Base-by-base conservation (phyloP, 2,888 invertebrate species). In the Cryptosula pallasiana region DNA sequence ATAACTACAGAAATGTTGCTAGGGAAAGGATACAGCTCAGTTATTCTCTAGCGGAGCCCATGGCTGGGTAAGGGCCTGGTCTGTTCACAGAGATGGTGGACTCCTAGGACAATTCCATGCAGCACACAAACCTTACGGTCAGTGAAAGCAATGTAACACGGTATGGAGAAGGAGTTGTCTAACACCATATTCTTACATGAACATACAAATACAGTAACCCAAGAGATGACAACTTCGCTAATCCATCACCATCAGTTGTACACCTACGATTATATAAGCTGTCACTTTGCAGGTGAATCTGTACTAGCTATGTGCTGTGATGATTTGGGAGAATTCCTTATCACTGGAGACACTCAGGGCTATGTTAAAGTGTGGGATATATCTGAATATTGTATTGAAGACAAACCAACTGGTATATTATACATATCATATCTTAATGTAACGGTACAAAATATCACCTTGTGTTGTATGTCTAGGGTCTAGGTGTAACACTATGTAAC, bases 341-440 rank as follows among this genome's bases (percentile, higher is more conserved):
- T 85, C 35, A 83, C 83, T 13, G 86, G 82, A 3, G 85, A 85
- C 74, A 89, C 90, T 0, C 85, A 87, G 73, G 93, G 93, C 1
- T 92, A 92, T 79, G 87, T 93, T 71, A 93, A 92, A 86, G 88
- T 90, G 27, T 93, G 92, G 92, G 87, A 90, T 63, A 87, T 93
- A 81, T 87, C 85, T 71, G 90, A 91, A 82, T 93, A 88, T 78
- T 88, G 90, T 55, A 84, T 86, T 90, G 72, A 90, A 88, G 81
- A 71, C 20, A 29, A 36, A 27, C 34, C 55, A 3, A 3, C 29
- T 29, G 63, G 63, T 63, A 27, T 63, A n/a, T 23, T 23, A n/a
- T n/a, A n/a, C n/a, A n/a, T n/a, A n/a, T n/a, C n/a, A n/a, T n/a
- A n/a, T n/a, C n/a, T n/a, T n/a, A n/a, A n/a, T n/a, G n/a, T n/a